Conservation (phyloP, 2,113 vertebrate genomes). For the Gnathochromis pfefferi region DNA sequence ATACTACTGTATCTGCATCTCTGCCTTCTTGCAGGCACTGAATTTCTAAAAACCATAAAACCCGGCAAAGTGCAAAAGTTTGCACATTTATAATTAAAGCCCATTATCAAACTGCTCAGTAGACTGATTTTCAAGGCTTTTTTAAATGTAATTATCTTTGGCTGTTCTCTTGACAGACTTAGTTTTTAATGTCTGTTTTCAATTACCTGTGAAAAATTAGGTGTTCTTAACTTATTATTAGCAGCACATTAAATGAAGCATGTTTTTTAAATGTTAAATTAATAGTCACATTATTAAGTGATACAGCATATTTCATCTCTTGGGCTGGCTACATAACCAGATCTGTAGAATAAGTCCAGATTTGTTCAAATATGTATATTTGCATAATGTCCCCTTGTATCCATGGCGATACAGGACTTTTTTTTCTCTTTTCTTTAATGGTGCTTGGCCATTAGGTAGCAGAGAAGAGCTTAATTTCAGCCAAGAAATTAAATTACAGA, state of each 20-base stretch:
- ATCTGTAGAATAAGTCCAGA: neutral
- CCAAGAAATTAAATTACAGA: neutral
- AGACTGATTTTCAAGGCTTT: neutral
- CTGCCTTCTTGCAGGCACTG: neutral
- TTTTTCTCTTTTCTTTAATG: neutral
- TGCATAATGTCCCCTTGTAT: neutral
- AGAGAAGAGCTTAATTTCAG: neutral
- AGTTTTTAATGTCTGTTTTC: conserved; percentile 30
- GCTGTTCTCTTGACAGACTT: neutral
- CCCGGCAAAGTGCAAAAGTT: conserved; percentile 33
- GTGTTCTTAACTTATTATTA: neutral
- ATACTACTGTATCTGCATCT: neutral
- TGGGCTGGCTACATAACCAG: neutral
- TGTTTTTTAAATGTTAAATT: neutral
- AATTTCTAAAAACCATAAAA: conserved; percentile 17
- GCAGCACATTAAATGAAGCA: neutral
- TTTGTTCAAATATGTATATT: neutral
- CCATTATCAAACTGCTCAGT: conserved; percentile 26
- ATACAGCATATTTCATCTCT: neutral
- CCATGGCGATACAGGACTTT: neutral
- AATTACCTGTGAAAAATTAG: conserved; percentile 19
- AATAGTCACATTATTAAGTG: neutral
- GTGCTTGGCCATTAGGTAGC: neutral
- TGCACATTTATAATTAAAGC: conserved; percentile 29
- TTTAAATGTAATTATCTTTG: conserved; percentile 13